Conservation (phyloP, 2,113 vertebrate species). For the Anhinga rufa region DNA sequence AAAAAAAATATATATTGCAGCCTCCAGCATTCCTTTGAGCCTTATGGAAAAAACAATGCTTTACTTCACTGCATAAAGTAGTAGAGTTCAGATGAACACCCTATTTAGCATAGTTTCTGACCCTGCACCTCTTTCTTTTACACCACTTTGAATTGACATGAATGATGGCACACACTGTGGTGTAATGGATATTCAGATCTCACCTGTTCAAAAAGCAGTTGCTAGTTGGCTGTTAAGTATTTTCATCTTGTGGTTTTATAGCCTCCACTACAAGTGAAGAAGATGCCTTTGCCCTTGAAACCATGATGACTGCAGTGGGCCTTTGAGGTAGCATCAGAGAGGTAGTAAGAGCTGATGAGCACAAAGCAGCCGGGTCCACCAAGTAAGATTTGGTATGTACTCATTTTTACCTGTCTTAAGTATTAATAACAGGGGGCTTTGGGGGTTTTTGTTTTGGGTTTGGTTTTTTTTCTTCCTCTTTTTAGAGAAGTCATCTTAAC, state of each 20-base stretch:
- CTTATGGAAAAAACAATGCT: background rate
- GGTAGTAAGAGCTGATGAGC: background rate
- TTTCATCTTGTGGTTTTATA: constrained; percentile 13
- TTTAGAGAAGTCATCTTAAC: background rate
- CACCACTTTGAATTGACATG: background rate
- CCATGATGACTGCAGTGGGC: background rate
- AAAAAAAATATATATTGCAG: background rate
- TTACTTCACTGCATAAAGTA: background rate
- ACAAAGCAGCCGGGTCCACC: background rate
- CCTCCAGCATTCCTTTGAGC: background rate
- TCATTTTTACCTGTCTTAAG: background rate
- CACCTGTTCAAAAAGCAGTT: background rate
- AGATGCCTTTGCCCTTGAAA: background rate
- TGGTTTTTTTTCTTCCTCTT: too few species aligned
- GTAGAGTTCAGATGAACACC: background rate
- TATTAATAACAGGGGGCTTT: background rate
- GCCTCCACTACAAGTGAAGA: background rate
- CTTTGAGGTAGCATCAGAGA: background rate
- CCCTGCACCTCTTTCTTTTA: background rate
- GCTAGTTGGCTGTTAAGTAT: background rate
- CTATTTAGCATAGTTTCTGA: background rate
- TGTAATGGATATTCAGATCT: constrained; percentile 19
- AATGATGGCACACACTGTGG: background rate
- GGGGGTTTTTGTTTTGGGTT: too few species aligned
- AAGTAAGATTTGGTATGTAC: background rate